phyloP scores from a whole-genome alignment of 2,797 vertebrate species.

The Podarcis siculus region DNA sequence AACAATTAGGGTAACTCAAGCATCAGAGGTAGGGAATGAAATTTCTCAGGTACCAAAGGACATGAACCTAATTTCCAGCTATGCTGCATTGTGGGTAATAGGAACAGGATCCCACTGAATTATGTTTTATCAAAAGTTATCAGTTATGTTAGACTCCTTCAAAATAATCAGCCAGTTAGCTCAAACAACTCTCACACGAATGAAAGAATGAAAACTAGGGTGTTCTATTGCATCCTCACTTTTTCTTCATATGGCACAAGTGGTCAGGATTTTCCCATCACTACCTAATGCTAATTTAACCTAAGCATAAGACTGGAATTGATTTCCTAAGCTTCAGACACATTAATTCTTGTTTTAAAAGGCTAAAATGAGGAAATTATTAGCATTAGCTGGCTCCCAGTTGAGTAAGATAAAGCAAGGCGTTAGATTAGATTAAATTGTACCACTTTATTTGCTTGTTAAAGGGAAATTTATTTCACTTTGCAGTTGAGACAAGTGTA shows the following conservation, averaged over 20 bases:
- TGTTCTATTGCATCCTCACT: background rate
- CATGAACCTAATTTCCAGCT: background rate
- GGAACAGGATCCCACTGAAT: background rate
- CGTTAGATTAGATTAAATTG: constrained; percentile 46
- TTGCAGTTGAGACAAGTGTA: constrained; percentile 5
- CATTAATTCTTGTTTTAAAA: constrained; percentile 28
- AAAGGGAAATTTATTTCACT: constrained; percentile 33
- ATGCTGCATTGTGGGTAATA: background rate
- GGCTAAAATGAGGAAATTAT: constrained; percentile 33
- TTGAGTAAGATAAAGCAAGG: constrained; percentile 31
- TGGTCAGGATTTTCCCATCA: background rate
- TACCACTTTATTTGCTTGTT: constrained; percentile 28
- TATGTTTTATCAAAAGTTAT: accelerated
- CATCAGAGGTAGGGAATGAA: background rate
- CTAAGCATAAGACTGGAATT: constrained; percentile 12
- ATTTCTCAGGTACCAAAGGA: background rate
- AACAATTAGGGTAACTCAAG: too few relatives aligned
- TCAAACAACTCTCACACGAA: constrained; percentile 17
- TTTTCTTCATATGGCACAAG: background rate
- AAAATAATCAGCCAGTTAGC: background rate
- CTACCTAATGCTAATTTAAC: constrained; percentile 33
- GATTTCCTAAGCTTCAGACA: constrained; percentile 45
- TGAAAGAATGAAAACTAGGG: background rate
- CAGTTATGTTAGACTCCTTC: constrained; percentile 28
- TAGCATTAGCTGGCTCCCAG: constrained; percentile 18